Evolutionary conservation across 1,140 invertebrate species (phyloP), one percentile per base, ranked within the genome.

Genomic region (Cotesia vestalis): DNA sequence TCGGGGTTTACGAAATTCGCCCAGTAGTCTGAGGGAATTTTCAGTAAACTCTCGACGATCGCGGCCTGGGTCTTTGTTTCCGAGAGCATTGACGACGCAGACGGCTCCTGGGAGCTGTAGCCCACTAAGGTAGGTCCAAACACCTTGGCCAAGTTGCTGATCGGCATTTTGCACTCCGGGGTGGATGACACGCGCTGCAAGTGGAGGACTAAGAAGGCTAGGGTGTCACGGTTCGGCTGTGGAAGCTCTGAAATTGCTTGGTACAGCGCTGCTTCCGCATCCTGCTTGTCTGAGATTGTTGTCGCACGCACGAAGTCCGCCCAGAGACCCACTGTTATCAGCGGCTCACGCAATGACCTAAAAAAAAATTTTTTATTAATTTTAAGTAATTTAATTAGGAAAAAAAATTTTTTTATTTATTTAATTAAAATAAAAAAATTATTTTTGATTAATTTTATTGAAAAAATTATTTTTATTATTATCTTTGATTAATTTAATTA

Each of bases 101-200:
- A 89, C 0, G 90, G 90, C 76, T 95, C 89, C 1, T 88, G 83
- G 11, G 86, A 88, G 1, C 94, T 96, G 78, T 93, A 94, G 0
- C 95, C 95, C 51, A 96, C 90, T 62, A 96, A 88, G 2, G 94
- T 96, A 3, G 94, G 95, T 4, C 94, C 95, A 85, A 96, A 95
- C 9, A 96, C 89, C 80, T 91, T 93, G 0, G 94, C 90, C 14
- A 97, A 86, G 87, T 95, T 96, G 34, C 85, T 85, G 9, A 91
- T 85, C 0, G 92, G 90, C 95, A 96, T 97, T 84, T 93, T 92
- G 66, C 92, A 93, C 35, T 92, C 91, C 0, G 88, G 86, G 71
- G 88, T 88, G 73, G 91, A 89, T 0, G 94, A 90, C 70, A 96
- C 91, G 79, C 93, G 91, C 84, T 95, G 93, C 53, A 97, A 89